Percentiles rank a stretch among this genome's conserved stretches.
Conservation (phyloP, 1,140 invertebrate genomes). For the Aphis craccivora region DNA sequence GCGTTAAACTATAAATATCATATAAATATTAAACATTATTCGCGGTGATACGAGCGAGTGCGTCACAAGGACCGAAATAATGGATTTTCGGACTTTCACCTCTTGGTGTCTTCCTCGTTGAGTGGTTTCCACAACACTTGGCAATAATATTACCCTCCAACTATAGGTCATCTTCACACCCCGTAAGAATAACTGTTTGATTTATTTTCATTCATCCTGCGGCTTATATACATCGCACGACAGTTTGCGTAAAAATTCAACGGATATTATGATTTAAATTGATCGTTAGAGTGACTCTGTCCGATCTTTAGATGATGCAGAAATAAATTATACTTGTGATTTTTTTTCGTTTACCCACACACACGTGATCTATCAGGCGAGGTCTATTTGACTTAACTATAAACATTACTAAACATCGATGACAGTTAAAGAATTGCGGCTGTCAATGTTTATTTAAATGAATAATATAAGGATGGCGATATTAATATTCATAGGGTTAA, state of each 20-base stretch:
- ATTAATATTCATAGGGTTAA: not conserved
- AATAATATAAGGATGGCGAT: too few species aligned
- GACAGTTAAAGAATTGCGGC: not conserved
- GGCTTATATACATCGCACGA: too few species aligned
- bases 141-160: not conserved
- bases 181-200: not conserved
- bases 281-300: too few species aligned
- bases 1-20: not conserved
- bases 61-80: not conserved
- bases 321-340: not conserved
- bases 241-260: not conserved
- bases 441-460: too few species aligned
- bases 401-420: not conserved
- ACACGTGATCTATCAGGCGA: not conserved
- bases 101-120: not conserved
- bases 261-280: not conserved
- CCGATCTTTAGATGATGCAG: not conserved
- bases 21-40: not conserved
- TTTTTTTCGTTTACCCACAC: not conserved
- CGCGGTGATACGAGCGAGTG: not conserved
- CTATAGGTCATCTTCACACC: not conserved
- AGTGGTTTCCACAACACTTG: constrained; percentile 5
- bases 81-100: not conserved
- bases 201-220: not conserved
- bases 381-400: not conserved